Conservation (phyloP, 2,113 vertebrate genomes). For the Dipodomys ordii region DNA sequence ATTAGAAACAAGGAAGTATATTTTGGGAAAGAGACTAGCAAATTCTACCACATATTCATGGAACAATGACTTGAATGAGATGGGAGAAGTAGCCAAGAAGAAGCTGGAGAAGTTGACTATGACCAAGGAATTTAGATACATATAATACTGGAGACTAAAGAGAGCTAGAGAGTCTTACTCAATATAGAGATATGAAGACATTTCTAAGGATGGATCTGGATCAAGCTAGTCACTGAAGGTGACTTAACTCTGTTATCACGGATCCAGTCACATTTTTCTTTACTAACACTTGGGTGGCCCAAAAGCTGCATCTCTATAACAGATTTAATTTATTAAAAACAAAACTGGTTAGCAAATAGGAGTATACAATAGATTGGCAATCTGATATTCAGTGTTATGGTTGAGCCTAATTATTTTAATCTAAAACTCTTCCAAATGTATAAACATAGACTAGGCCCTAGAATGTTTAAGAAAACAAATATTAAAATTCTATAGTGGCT, state of each 20-base stretch:
- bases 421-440: neutral
- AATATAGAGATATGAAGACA: neutral
- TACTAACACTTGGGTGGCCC: neutral
- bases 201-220: neutral
- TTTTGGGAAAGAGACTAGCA: neutral
- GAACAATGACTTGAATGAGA: neutral
- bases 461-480: constrained; percentile 17
- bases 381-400: neutral
- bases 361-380: neutral
- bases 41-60: fast-evolving
- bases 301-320: neutral
- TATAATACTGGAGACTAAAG: neutral
- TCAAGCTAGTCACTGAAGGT: neutral
- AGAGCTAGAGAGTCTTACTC: neutral
- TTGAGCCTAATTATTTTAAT: constrained; percentile 45
- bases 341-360: neutral
- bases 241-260: neutral
- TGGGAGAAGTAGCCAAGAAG: neutral
- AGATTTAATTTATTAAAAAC: neutral
- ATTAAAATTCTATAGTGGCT: constrained; percentile 14
- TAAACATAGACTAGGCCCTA: neutral
- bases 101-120: neutral
- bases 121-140: neutral
- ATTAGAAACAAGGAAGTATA: neutral
- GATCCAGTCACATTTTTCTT: neutral